Evolutionary conservation across 2,113 vertebrate species (phyloP).

Genomic region (Rhombomys opimus): DNA sequence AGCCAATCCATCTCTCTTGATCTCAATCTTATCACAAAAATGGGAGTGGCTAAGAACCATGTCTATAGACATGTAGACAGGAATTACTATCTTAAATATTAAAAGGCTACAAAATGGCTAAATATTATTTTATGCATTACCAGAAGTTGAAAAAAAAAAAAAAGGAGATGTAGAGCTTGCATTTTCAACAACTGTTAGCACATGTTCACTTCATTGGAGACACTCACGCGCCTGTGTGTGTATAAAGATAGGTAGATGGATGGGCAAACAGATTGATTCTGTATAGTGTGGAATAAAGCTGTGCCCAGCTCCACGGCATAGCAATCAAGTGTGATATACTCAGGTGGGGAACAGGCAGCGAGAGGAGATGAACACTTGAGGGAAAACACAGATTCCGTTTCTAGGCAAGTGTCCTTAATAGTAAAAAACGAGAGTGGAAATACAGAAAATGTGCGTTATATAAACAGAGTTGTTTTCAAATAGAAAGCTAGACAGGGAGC

Average conservation of each 20-base stretch:
- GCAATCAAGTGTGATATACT: slow-evolving; percentile 71
- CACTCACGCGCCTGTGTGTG: not conserved
- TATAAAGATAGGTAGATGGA: slow-evolving; percentile 36
- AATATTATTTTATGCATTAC: not conserved
- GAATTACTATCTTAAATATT: not conserved
- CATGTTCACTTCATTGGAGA: not conserved
- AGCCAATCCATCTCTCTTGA: not conserved
- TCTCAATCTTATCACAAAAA: slow-evolving; percentile 59
- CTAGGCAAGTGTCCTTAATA: slow-evolving; percentile 76
- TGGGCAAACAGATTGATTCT: slow-evolving; percentile 41
- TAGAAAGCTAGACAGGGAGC: slow-evolving; percentile 65
- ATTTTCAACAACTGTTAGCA: slow-evolving; percentile 10
- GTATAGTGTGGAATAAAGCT: not conserved
- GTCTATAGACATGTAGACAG: not conserved
- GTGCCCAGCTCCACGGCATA: slow-evolving; percentile 32
- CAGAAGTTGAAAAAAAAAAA: not conserved
- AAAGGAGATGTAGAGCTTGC: not conserved
- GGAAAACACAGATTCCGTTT: slow-evolving; percentile 66
- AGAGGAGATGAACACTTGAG: slow-evolving; percentile 68
- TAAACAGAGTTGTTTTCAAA: slow-evolving; percentile 74
- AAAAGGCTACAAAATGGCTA: not conserved
- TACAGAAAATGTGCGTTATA: slow-evolving; percentile 72
- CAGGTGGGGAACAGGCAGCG: slow-evolving; percentile 54
- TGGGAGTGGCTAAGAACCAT: not conserved
- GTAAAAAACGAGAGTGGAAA: slow-evolving; percentile 78